Base-by-base conservation (phyloP, 2,797 vertebrate species). In the Paguma larvata region DNA sequence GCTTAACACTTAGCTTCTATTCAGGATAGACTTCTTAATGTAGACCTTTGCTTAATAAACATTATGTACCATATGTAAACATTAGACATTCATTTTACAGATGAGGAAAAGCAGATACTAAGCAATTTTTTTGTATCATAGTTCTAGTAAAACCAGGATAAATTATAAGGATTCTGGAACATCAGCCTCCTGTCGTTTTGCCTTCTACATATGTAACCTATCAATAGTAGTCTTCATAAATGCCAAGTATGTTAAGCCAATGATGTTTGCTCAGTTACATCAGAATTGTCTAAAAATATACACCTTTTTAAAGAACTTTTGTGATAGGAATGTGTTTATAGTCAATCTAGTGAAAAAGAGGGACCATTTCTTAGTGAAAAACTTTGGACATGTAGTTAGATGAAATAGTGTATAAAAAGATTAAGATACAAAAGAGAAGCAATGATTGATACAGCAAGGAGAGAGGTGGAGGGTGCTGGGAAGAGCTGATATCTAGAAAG, bases 41-140 rank as follows among this genome's bases (percentile, higher is more conserved):
- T 30, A 77, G 25, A 46, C 75, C 86, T 93, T 89, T 32, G 59
- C n/a, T 93, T 53, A 67, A 83, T 89, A 96, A 88, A 82, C 86
- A 73, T 19, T 92, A 27, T 73, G 41, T 90, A 6, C 23, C 68
- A 77, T 16, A 72, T 59, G 18, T 59, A 93, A 84, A 84, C 3
- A 53, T 41, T 38, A 68, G 83, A n/a, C 56, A 14, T 63, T 94
- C 3, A 56, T 82, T 86, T 84, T 70, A 70, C 19, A 62, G 4
- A 72, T 78, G 3, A 51, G 41, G 27, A 44, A 48, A 86, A 85
- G 0, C 62, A 96, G 6, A 32, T 75, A 80, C 1, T 72, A 70
- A 75, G 16, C n/a, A 12, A 30, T 59, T 93, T 88, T 67, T 89
- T 65, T 65, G 9, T 18, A 75, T 67, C 62, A 72, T 63, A 51